Conservation (phyloP, 2,113 vertebrate species). For the Dicentrarchus labrax region DNA sequence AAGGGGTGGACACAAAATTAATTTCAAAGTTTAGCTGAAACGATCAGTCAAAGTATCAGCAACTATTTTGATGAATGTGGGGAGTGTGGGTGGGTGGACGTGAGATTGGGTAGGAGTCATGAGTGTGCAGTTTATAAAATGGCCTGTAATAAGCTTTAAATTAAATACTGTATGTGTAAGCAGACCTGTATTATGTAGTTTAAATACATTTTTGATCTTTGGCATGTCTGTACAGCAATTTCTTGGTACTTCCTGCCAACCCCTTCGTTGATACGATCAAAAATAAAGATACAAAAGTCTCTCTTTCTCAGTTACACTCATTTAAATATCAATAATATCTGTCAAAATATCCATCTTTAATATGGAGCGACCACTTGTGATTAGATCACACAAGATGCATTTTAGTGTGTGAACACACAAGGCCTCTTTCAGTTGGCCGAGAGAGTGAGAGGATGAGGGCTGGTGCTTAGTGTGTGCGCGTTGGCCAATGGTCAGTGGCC, state of each 20-base stretch:
- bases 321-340: not conserved
- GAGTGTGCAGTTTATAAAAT: not conserved
- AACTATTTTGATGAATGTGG: no score
- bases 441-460: conserved; percentile 41
- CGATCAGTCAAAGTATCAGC: no score
- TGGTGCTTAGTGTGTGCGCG: conserved; percentile 34
- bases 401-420: conserved; percentile 46
- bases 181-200: no score
- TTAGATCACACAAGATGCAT: conserved; percentile 24
- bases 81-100: no score
- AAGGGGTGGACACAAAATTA: not conserved
- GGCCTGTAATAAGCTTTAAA: not conserved
- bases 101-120: not conserved
- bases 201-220: not conserved
- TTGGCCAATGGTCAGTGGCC: conserved; percentile 68
- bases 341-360: not conserved
- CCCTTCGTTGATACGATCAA: not conserved
- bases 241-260: no score
- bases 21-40: not conserved
- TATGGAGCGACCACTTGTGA: conserved; percentile 27
- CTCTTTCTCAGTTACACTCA: not conserved
- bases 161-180: not conserved
- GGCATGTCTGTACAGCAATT: not conserved
- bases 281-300: not conserved
- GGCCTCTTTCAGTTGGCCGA: conserved; percentile 47